A percentile compares a stretch with the other conserved stretches of the same genome.
These are phyloP conservation scores for Trachelus stipa DNA, from an alignment of 2,888 invertebrate genomes.

Conservation along the genomic window DNA sequence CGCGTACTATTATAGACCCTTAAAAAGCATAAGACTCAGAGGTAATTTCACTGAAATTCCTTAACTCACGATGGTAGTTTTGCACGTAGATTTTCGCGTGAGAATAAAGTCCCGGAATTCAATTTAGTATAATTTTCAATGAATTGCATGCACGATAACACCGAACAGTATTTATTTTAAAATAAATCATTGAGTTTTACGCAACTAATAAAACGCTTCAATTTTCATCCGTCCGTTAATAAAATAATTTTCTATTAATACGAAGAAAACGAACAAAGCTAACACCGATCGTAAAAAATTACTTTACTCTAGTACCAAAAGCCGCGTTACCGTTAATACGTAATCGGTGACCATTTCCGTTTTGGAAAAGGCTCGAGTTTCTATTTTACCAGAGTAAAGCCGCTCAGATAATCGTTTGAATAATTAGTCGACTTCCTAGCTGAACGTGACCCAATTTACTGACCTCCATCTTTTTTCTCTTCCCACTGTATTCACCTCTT, in stretches of 20 bases:
- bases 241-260: neutral
- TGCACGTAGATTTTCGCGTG: neutral
- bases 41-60: neutral
- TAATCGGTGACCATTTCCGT: neutral
- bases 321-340: neutral
- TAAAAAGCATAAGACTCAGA: neutral
- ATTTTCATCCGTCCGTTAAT: neutral
- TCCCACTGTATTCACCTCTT: neutral
- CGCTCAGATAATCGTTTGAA: neutral
- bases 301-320: neutral
- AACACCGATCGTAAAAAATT: neutral
- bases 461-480: neutral
- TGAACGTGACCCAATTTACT: neutral
- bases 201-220: neutral
- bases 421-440: neutral
- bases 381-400: neutral
- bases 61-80: neutral
- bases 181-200: neutral
- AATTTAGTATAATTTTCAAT: neutral
- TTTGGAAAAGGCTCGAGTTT: neutral
- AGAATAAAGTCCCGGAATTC: neutral
- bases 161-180: neutral
- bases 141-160: neutral
- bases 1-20: neutral
- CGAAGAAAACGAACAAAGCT: neutral